These are phyloP conservation scores for Papilio polytes DNA, from an alignment of 1,140 invertebrate genomes.

Conservation along the genomic window DNA sequence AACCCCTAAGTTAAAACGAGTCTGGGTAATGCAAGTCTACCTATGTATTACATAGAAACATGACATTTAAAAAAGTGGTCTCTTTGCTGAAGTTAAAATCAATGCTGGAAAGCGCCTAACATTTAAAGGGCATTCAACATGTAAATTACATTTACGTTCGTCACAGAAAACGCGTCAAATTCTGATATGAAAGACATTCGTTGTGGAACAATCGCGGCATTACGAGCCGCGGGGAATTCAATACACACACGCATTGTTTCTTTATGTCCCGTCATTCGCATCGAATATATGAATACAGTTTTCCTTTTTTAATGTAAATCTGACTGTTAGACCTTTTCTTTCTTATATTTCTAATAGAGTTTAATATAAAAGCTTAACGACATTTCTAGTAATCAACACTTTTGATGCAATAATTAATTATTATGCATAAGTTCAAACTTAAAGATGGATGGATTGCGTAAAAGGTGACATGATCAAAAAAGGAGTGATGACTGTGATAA, in stretches of 20 bases:
- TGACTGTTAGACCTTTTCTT: slow-evolving; percentile 20
- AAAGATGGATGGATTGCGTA: no score
- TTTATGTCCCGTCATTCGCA: slow-evolving; percentile 30
- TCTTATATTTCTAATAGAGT: no score
- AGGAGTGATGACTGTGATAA: no score
- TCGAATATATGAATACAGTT: slow-evolving; percentile 16
- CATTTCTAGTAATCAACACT: no score
- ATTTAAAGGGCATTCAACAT: not conserved
- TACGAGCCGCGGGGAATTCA: slow-evolving; percentile 38
- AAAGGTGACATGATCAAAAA: no score
- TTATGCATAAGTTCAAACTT: no score
- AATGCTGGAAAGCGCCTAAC: not conserved
- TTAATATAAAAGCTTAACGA: no score
- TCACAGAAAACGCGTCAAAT: not conserved
- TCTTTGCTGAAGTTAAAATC: not conserved
- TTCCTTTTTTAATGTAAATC: not conserved
- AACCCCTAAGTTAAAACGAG: no score
- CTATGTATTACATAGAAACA: no score
- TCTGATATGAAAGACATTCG: slow-evolving; percentile 7
- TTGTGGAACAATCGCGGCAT: slow-evolving; percentile 26
- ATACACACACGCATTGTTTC: slow-evolving; percentile 37
- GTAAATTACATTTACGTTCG: not conserved
- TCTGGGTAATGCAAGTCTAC: no score
- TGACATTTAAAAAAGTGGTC: no score
- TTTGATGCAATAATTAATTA: no score